These are phyloP conservation scores for Biston betularia DNA, from an alignment of 2,888 invertebrate species.

Conservation along the genomic window DNA sequence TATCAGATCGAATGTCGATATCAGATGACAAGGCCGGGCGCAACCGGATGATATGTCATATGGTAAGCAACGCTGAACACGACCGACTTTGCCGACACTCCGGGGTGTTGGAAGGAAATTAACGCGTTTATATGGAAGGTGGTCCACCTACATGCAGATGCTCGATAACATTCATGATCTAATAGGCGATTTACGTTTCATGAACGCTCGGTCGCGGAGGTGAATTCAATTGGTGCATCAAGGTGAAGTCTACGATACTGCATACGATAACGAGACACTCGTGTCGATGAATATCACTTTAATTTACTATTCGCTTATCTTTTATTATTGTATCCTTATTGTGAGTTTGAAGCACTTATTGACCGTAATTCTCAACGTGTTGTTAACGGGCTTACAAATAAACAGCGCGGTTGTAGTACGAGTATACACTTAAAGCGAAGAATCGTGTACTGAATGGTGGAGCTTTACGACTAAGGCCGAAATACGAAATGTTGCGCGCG, in stretches of 20 bases:
- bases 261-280: slow-evolving; percentile 22
- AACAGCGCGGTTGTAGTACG: slow-evolving; percentile 35
- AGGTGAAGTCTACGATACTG: slow-evolving; percentile 9
- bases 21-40: slow-evolving; percentile 75
- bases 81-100: slow-evolving; percentile 61
- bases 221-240: slow-evolving; percentile 35
- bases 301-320: slow-evolving; percentile 46
- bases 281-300: slow-evolving; percentile 29
- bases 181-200: slow-evolving; percentile 58
- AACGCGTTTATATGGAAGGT: slow-evolving; percentile 54
- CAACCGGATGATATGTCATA: slow-evolving; percentile 79
- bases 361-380: slow-evolving; percentile 46
- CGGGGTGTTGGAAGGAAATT: slow-evolving; percentile 54
- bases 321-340: slow-evolving; percentile 45
- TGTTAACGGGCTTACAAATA: slow-evolving; percentile 41
- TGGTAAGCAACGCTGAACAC: slow-evolving; percentile 78
- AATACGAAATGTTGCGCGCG: slow-evolving; percentile 53
- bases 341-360: slow-evolving; percentile 45
- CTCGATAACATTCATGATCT: slow-evolving; percentile 58
- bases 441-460: slow-evolving; percentile 45
- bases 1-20: slow-evolving; percentile 74
- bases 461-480: slow-evolving; percentile 41
- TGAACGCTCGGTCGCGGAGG: slow-evolving; percentile 27
- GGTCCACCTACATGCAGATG: slow-evolving; percentile 59
- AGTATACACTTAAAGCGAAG: slow-evolving; percentile 42